These are phyloP conservation scores for Platycheirus rosarum DNA, from an alignment of 2,888 invertebrate genomes.

Conservation along the genomic window DNA sequence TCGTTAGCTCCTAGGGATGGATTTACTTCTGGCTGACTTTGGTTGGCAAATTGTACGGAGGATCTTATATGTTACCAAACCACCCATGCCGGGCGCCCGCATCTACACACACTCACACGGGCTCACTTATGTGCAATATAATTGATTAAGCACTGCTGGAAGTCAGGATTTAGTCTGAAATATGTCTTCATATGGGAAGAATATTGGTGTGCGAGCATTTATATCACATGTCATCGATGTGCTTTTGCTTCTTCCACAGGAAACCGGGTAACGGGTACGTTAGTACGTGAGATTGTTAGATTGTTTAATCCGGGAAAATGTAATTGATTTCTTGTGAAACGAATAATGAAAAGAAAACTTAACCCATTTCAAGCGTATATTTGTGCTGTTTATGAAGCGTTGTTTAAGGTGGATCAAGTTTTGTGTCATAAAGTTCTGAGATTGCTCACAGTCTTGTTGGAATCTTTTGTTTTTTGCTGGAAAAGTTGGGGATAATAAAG, in stretches of 20 bases:
- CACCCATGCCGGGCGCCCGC: too few relatives aligned
- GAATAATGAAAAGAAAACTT: slow-evolving; percentile 38
- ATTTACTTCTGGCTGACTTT: slow-evolving; percentile 70
- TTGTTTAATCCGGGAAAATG: slow-evolving; percentile 60
- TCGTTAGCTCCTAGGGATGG: slow-evolving; percentile 64
- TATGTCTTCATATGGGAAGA: slow-evolving; percentile 44
- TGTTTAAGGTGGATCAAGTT: slow-evolving; percentile 1
- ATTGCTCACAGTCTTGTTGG: neutral
- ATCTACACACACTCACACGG: slow-evolving; percentile 4
- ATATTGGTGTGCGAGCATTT: slow-evolving; percentile 46
- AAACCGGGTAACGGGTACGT: neutral
- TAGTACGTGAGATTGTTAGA: slow-evolving; percentile 58
- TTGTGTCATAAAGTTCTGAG: slow-evolving; percentile 28
- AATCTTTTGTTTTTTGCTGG: neutral
- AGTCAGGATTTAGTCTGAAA: slow-evolving; percentile 48
- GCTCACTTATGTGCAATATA: slow-evolving; percentile 54
- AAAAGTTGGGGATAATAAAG: too few relatives aligned
- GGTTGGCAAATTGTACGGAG: slow-evolving; percentile 24
- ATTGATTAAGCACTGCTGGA: slow-evolving; percentile 72
- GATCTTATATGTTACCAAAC: neutral
- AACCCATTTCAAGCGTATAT: slow-evolving; percentile 25
- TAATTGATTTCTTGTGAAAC: slow-evolving; percentile 63
- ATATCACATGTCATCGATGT: slow-evolving; percentile 71
- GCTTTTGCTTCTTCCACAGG: slow-evolving; percentile 46
- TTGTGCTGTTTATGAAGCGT: slow-evolving; percentile 28